These are phyloP conservation scores for Metallyticus violacea DNA, from an alignment of 2,888 invertebrate genomes.

Conservation along the genomic window DNA sequence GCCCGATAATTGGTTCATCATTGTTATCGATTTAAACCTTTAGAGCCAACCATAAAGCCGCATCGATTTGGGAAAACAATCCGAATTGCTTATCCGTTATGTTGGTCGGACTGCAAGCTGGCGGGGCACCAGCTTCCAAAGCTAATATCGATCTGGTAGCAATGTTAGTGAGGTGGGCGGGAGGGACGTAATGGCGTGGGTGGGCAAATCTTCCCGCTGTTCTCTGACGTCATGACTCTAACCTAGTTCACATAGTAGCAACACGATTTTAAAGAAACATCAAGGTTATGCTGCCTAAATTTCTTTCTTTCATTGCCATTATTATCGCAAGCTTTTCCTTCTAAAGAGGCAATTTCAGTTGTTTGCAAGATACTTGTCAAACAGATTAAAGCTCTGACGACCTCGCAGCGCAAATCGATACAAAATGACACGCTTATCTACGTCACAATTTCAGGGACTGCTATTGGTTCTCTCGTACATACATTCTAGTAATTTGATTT, in stretches of 20 bases:
- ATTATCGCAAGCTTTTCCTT: no score
- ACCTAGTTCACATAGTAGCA: background rate
- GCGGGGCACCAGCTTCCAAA: background rate
- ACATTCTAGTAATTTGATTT: background rate
- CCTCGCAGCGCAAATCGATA: background rate
- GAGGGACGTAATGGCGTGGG: background rate
- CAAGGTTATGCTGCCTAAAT: background rate
- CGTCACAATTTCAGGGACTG: background rate
- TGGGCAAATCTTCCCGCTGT: background rate
- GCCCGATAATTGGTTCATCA: background rate
- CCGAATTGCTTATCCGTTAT: background rate
- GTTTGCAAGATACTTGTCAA: background rate
- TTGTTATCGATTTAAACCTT: background rate
- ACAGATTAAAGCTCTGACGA: background rate
- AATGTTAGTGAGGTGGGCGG: background rate
- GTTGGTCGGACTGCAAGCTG: background rate
- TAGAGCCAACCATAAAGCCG: background rate
- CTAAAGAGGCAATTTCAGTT: no score
- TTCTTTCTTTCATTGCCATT: no score
- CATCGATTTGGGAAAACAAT: background rate
- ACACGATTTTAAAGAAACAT: background rate
- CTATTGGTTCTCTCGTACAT: background rate
- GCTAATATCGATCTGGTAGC: conserved; percentile 9
- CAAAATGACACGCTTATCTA: background rate
- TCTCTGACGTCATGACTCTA: background rate